A percentile compares a stretch with the other conserved stretches of the same genome.
Conservation (phyloP, 1,140 invertebrate genomes). For the Helicoverpa armigera region DNA sequence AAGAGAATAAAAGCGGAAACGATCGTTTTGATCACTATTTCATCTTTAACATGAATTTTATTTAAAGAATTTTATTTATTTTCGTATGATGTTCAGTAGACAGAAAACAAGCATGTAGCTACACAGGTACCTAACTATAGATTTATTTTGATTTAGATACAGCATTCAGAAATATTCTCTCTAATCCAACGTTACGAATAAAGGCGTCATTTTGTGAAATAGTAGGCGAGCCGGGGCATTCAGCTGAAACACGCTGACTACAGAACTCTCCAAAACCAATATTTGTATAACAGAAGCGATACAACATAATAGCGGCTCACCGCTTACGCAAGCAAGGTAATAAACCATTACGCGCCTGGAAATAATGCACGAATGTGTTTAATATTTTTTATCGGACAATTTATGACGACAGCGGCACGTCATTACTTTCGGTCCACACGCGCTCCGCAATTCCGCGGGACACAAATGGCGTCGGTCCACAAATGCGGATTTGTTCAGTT, state of each 20-base stretch:
- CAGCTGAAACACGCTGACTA: background rate
- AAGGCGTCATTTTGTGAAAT: background rate
- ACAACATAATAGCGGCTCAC: slow-evolving; percentile 26
- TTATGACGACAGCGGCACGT: slow-evolving; percentile 43
- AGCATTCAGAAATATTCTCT: too few relatives aligned
- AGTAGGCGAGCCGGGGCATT: background rate
- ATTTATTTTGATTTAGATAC: too few relatives aligned
- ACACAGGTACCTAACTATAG: too few relatives aligned
- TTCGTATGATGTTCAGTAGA: too few relatives aligned
- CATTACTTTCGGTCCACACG: slow-evolving; percentile 36
- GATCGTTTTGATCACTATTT: background rate
- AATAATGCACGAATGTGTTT: slow-evolving; percentile 37
- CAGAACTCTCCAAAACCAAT: background rate
- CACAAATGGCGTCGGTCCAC: slow-evolving; percentile 34
- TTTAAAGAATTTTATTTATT: too few relatives aligned
- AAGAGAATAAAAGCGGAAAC: background rate
- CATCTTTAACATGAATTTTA: too few relatives aligned
- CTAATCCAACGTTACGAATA: background rate
- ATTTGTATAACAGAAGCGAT: slow-evolving; percentile 4
- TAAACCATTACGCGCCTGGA: slow-evolving; percentile 27
- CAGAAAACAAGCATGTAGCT: too few relatives aligned
- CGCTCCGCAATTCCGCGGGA: slow-evolving; percentile 22
- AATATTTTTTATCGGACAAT: slow-evolving; percentile 43
- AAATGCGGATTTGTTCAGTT: slow-evolving; percentile 42
- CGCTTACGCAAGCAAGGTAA: slow-evolving; percentile 35